phyloP scores from a whole-genome alignment of 1,140 invertebrate genomes.

The Halictus rubicundus region DNA sequence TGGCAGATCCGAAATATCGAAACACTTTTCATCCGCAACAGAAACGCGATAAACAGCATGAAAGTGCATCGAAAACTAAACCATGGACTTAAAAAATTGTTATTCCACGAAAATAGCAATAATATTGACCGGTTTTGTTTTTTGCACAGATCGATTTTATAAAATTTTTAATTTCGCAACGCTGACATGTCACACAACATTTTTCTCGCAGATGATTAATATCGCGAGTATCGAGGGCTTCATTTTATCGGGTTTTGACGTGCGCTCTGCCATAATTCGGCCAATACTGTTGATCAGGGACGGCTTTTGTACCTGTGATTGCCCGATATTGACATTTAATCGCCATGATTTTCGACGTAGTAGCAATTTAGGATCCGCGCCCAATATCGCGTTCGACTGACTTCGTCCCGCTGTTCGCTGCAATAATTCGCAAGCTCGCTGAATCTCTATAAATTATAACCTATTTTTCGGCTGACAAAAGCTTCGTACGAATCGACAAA shows the following conservation, averaged over 20 bases:
- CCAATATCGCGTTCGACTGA: background rate
- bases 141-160: too few relatives aligned
- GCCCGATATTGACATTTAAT: background rate
- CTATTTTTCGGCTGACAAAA: too few relatives aligned
- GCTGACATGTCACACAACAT: background rate
- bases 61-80: too few relatives aligned
- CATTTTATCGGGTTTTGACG: background rate
- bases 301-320: background rate
- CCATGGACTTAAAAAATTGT: too few relatives aligned
- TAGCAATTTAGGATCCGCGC: background rate
- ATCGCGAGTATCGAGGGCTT: background rate
- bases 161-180: too few relatives aligned
- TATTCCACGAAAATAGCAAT: too few relatives aligned
- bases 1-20: background rate
- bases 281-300: background rate
- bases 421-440: background rate
- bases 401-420: background rate
- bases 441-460: too few relatives aligned
- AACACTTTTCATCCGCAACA: background rate
- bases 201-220: background rate
- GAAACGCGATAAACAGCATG: background rate
- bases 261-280: background rate
- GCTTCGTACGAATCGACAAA: too few relatives aligned
- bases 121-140: too few relatives aligned
- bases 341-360: background rate